Evolutionary conservation across 2,113 vertebrate species (phyloP).

Genomic region (Notiomystis cincta): DNA sequence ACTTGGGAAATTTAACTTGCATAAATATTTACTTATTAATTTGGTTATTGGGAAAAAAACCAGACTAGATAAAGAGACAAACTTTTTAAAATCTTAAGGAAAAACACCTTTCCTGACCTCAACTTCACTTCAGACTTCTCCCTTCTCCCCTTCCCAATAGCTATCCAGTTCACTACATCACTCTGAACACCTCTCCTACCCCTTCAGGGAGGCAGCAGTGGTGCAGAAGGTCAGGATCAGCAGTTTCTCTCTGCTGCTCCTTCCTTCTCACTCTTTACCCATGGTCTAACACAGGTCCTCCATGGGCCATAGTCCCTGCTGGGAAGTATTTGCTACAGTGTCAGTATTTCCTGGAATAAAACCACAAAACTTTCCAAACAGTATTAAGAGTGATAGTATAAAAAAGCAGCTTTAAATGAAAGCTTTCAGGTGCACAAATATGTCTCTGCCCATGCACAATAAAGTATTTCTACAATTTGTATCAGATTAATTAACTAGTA

Average conservation of each 20-base stretch:
- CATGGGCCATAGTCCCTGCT: not conserved
- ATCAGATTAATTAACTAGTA: not conserved
- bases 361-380: not conserved
- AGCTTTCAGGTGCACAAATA: not conserved
- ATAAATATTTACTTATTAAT: not conserved
- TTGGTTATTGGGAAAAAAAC: not conserved
- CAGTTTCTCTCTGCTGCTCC: not conserved
- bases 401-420: not conserved
- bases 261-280: not conserved
- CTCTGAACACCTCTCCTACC: not conserved
- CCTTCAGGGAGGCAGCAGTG: not conserved
- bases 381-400: not conserved
- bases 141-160: not conserved
- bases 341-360: not conserved
- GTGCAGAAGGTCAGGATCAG: not conserved
- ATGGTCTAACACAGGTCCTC: fast-evolving
- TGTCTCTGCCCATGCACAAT: fast-evolving
- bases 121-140: not conserved
- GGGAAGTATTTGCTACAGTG: not conserved
- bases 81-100: not conserved
- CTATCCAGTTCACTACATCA: not conserved
- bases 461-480: not conserved
- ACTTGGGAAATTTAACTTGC: not conserved
- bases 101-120: not conserved
- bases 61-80: not conserved